These are phyloP conservation scores for Tadarida brasiliensis DNA, from an alignment of 2,797 vertebrate genomes.

Conservation along the genomic window DNA sequence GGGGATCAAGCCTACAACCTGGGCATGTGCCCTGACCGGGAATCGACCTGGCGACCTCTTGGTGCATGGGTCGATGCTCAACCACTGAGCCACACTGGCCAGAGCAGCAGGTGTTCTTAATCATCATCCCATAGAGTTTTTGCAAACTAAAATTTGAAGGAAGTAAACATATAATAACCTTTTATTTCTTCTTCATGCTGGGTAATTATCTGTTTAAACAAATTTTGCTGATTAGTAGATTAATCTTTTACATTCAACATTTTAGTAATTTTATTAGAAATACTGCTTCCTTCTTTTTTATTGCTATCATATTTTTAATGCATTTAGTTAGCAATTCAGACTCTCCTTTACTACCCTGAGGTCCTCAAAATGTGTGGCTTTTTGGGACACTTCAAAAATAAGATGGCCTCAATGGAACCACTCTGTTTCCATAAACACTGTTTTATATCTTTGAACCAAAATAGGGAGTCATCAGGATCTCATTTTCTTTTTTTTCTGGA, in stretches of 20 bases:
- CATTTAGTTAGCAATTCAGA: not conserved
- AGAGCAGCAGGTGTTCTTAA: not conserved
- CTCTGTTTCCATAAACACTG: not conserved
- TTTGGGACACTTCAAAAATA: slow-evolving; percentile 22
- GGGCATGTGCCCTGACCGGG: too few relatives aligned
- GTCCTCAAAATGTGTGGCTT: not conserved
- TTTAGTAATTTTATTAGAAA: slow-evolving; percentile 46
- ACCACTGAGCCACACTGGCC: too few relatives aligned
- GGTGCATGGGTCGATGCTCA: too few relatives aligned
- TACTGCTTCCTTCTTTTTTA: not conserved
- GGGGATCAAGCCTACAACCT: too few relatives aligned
- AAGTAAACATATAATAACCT: not conserved
- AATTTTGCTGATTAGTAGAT: not conserved
- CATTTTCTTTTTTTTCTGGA: slow-evolving; percentile 23
- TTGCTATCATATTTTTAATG: not conserved
- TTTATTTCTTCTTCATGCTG: not conserved
- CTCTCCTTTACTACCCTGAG: not conserved
- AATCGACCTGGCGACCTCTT: too few relatives aligned
- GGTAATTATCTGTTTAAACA: not conserved
- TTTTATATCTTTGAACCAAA: slow-evolving; percentile 22
- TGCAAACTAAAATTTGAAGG: slow-evolving; percentile 20
- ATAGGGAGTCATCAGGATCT: not conserved
- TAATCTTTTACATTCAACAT: not conserved
- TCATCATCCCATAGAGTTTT: not conserved
- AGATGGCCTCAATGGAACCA: not conserved